phyloP scores from a whole-genome alignment of 2,888 invertebrate species.

The Fragum sueziense region DNA sequence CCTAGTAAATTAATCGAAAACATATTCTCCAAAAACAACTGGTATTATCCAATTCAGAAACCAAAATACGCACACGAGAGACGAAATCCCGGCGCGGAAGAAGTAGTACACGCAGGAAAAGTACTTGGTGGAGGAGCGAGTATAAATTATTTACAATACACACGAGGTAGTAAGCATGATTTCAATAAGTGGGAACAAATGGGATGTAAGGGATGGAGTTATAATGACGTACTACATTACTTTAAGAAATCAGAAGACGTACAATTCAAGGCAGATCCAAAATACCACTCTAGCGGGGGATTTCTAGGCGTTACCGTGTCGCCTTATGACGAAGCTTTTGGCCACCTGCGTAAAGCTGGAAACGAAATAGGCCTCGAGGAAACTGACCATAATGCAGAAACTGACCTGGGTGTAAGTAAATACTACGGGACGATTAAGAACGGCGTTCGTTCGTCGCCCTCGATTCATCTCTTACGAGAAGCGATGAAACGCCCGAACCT shows the following conservation, averaged over 20 bases:
- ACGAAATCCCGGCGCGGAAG: background rate
- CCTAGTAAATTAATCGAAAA: background rate
- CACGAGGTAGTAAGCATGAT: background rate
- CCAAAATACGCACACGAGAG: background rate
- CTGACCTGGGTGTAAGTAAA: background rate
- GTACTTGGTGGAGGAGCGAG: no score
- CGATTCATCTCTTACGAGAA: background rate
- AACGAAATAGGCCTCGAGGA: background rate
- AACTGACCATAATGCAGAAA: background rate
- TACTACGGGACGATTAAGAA: background rate
- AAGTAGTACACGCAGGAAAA: background rate
- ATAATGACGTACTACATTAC: background rate
- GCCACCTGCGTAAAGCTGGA: background rate
- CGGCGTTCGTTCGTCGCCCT: background rate
- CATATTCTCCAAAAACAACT: background rate
- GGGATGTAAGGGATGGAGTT: background rate
- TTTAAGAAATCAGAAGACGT: constrained; percentile 7
- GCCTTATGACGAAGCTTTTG: background rate
- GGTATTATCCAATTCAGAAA: background rate
- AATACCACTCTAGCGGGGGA: background rate
- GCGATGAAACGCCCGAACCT: no score
- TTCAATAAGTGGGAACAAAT: background rate
- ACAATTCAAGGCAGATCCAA: no score
- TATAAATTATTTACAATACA: background rate
- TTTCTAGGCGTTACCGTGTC: background rate